Evolutionary conservation across 2,888 invertebrate species (phyloP), one percentile per base, ranked within the genome.

Genomic region (Ennomos quercinarius): DNA sequence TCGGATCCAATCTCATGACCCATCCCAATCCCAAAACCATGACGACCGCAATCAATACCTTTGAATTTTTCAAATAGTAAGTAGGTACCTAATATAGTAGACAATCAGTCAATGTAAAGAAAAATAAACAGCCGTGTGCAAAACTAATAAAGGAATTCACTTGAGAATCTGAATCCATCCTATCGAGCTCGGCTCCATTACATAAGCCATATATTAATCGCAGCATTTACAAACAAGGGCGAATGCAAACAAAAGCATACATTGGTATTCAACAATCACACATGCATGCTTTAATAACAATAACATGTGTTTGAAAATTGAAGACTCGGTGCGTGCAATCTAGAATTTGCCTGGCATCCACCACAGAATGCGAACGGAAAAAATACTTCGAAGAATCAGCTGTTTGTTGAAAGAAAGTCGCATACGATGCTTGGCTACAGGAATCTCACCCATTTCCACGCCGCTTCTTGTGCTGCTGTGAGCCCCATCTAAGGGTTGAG

Each of bases 251-350:
- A 65, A 48, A 54, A 40, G 48, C 49, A 57, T 57, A 50, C 50
- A 66, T 27, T 55, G 54, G 61, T 49, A 57, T 57, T 55, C 61
- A 48, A 60, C 45, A 63, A 63, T 61, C 61, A 66, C 45, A 64
- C 59, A 69, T 55, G 51, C 59, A 69, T 55, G 51, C 49, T 57
- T 57, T 27, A 51, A 62, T 57, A 67, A 67, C 70, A 66, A 69
- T 63, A 66, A 63, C 57, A 64, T 49, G 48, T 57, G 65, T 57
- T 47, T 35, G 52, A 43, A 9, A 17, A 27, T 5, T 27, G 5
- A 27, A 40, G 45, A 57, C 36, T 38, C 48, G 44, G 35, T 40
- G 45, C 51, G 48, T 47, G 51, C 57, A 44, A 47, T 44, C 58
- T 64, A 63, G 59, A 57, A 51, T 57, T 48, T 46, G 48, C 49